Evolutionary conservation across 2,797 vertebrate species (phyloP).

Genomic region (Eidolon dupreanum): DNA sequence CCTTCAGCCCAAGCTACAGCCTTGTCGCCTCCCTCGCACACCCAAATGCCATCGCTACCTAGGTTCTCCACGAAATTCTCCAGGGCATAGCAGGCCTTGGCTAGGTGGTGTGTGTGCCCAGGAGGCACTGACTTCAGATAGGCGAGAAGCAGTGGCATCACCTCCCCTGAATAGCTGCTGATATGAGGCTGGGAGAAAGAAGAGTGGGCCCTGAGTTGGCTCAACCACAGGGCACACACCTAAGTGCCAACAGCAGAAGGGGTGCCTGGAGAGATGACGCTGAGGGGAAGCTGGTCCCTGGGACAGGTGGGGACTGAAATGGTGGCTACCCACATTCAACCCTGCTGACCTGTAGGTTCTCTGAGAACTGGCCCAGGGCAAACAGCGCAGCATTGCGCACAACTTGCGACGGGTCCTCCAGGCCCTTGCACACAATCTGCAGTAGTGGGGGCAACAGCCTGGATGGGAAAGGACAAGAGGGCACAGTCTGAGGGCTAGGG

Average conservation of each 20-base stretch:
- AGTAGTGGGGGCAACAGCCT: conserved; percentile 92
- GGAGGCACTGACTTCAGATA: conserved; percentile 90
- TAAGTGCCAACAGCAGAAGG: not conserved
- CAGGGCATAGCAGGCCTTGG: conserved; percentile 94
- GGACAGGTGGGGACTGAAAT: not conserved
- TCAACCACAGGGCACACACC: not conserved
- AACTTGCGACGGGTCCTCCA: conserved; percentile 90
- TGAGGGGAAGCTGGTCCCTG: not conserved
- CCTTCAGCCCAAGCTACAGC: not conserved
- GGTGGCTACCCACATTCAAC: not conserved
- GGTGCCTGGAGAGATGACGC: not conserved
- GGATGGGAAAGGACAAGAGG: not conserved
- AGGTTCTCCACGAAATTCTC: conserved; percentile 96
- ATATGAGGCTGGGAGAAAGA: conserved; percentile 89
- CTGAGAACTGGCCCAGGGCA: conserved; percentile 94
- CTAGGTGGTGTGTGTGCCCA: conserved; percentile 89
- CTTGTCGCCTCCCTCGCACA: not conserved
- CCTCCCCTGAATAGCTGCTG: conserved; percentile 89
- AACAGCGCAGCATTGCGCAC: conserved; percentile 93
- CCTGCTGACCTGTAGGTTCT: conserved; percentile 91
- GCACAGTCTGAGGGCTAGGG: not conserved
- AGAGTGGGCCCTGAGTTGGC: not conserved
- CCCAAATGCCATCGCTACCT: conserved; percentile 82
- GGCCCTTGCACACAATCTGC: conserved; percentile 90
- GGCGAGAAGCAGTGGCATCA: conserved; percentile 93